A percentile compares a stretch with the other conserved stretches of the same genome.
These are phyloP conservation scores for Mesocricetus auratus DNA, from an alignment of 2,113 vertebrate genomes.

Conservation along the genomic window DNA sequence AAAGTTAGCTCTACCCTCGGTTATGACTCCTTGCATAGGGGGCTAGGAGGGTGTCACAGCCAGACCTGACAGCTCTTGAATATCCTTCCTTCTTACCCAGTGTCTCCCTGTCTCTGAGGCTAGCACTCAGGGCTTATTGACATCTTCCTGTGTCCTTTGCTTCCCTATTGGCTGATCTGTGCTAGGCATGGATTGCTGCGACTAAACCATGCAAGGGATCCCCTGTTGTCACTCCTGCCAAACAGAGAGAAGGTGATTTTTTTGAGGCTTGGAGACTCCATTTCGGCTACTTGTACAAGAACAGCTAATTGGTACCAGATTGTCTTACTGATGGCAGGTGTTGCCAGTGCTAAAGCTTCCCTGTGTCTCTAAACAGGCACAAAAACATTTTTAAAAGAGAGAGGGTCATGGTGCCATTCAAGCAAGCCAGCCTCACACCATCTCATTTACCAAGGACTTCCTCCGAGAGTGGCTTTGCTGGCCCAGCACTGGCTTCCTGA, in stretches of 20 bases:
- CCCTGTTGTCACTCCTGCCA: background rate
- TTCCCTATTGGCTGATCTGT: background rate
- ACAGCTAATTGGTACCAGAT: background rate
- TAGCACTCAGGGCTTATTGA: fast-evolving
- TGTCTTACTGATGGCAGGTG: background rate
- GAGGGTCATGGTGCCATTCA: background rate
- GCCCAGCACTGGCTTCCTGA: background rate
- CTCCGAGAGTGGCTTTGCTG: background rate
- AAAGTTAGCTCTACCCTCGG: fast-evolving
- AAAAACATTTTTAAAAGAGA: background rate
- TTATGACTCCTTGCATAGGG: fast-evolving
- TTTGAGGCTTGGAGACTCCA: background rate
- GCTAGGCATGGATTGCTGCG: background rate
- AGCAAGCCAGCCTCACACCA: fast-evolving
- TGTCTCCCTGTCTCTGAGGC: background rate
- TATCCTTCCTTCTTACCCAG: background rate
- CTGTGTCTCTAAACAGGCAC: background rate
- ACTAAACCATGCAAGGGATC: background rate
- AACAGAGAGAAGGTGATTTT: background rate
- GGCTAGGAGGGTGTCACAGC: fast-evolving
- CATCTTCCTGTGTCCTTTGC: background rate
- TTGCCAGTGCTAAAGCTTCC: background rate
- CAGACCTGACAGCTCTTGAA: background rate
- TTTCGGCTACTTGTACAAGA: background rate
- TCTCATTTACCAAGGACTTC: background rate